Base-by-base conservation (phyloP, 2,888 invertebrate genomes). In the Neria commutata region DNA sequence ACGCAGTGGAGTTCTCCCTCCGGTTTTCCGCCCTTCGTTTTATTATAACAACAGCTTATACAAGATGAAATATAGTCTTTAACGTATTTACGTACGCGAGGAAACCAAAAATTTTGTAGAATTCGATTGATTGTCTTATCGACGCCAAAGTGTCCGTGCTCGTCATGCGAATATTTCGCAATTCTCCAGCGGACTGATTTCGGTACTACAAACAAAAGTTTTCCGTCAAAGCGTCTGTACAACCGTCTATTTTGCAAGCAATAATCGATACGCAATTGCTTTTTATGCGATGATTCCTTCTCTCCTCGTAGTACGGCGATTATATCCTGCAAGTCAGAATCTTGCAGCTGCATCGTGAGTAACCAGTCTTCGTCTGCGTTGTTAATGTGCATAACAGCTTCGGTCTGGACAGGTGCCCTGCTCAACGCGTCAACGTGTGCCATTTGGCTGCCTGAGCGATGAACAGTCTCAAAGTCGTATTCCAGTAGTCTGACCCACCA, bases 371-470 rank as follows among this genome's bases (percentile, higher is more conserved):
- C 61, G 1, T 24, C 42, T n/a, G 19, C 25, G 2, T 29, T 25
- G 2, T 26, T 23, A 5, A 66, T 37, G 10, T 56, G 46, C 46
- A 56, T 48, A 11, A 42, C 17, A n/a, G n/a, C 37, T 8, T 37
- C 37, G 4, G 10, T 37, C n/a, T 37, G 14, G n/a, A 11, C 34
- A 8, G 54, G 57, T 33, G 50, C 14, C 1, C 56, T 56, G 34
- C 57, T 62, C 2, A 60, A 24, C 1, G 62, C 62, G 14, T 62
- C 54, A 1, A 62, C 54, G 17, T 62, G 62, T 3, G 51, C n/a
- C 52, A 63, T 53, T 2, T 56, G 52, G 16, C 34, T 34, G 19
- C 57, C 55, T 10, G 60, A 40, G n/a, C 64, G 54, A 37, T 37
- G 37, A 4, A 37, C 37, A 4, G n/a, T n/a, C 4, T 37, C 37